Base-by-base conservation (phyloP, 2,113 vertebrate species). In the Lepus timidus region DNA sequence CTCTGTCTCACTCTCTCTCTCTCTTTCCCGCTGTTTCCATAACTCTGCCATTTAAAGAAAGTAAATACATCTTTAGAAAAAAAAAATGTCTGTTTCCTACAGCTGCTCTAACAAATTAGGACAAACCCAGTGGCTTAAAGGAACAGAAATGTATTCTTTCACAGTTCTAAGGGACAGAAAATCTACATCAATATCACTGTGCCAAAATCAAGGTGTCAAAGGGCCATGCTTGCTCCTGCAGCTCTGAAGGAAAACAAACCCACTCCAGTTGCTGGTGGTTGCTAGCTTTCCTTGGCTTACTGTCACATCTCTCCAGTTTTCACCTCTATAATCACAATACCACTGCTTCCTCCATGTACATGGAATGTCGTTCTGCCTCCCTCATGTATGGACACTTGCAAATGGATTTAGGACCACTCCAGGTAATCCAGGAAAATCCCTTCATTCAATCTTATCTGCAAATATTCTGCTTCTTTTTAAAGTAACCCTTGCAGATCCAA, bases 201-300 rank as follows among this genome's bases (percentile, higher is more conserved):
- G 7, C 31, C 3, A 1, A 31, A 58, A 23, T 25, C 23, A 49
- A 58, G 27, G 17, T 31, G 10, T 16, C 51, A 27, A 7, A 44
- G 52, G 22, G 7, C 4, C 86, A 55, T 1, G 44, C 17, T 76
- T 22, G 29, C 52, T 82, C n/a, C 16, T 70, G 25, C 17, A n/a
- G 33, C 9, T 73, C 44, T 39, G 10, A 31, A 23, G 10, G 33
- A 83, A 39, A 44, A 6, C 44, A 31, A 33, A 75, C 2, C 10
- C 13, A 61, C 4, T 78, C 44, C 22, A 23, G 16, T 78, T 52
- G 19, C 29, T n/a, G 5, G 5, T 25, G 27, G 76, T 19, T 68
- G 17, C 20, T 0, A 0, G 29, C 27, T 17, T 16, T 25, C 52
- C 33, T 58, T 31, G n/a, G 64, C 19, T 29, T n/a, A 1, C 0